phyloP scores from a whole-genome alignment of 2,888 invertebrate species.

The Malthinus seriepunctatus region DNA sequence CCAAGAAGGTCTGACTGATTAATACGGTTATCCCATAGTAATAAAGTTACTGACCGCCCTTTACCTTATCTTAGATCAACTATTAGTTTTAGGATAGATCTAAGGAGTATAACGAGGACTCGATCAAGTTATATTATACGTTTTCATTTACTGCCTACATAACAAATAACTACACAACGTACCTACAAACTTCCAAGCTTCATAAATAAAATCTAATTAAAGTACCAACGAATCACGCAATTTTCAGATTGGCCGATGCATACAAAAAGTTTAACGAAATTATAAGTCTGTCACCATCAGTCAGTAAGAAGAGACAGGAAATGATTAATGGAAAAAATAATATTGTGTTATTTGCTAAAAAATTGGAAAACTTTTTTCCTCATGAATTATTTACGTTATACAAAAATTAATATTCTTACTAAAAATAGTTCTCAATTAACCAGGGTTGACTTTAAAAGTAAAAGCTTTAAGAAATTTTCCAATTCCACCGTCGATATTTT shows the following conservation, averaged over 20 bases:
- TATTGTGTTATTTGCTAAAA: neutral
- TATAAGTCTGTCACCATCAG: slow-evolving; percentile 7
- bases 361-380: no score
- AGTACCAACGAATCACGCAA: slow-evolving; percentile 1
- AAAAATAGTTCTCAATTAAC: no score
- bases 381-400: no score
- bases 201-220: no score
- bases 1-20: slow-evolving; percentile 30
- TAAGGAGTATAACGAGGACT: slow-evolving; percentile 29
- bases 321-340: slow-evolving; percentile 2
- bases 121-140: slow-evolving; percentile 41
- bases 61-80: slow-evolving; percentile 36
- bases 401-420: no score
- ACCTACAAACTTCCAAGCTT: no score
- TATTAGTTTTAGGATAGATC: slow-evolving; percentile 26
- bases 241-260: slow-evolving; percentile 6
- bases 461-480: no score
- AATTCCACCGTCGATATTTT: no score
- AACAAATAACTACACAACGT: no score
- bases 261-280: slow-evolving; percentile 5
- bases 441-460: no score
- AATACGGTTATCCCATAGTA: slow-evolving; percentile 34
- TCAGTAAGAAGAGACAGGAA: neutral
- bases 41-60: slow-evolving; percentile 42
- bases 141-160: no score